A percentile compares a stretch with the other conserved stretches of the same genome.
phyloP scores from a whole-genome alignment of 1,140 invertebrate species.

The Drosophila sturtevanti region DNA sequence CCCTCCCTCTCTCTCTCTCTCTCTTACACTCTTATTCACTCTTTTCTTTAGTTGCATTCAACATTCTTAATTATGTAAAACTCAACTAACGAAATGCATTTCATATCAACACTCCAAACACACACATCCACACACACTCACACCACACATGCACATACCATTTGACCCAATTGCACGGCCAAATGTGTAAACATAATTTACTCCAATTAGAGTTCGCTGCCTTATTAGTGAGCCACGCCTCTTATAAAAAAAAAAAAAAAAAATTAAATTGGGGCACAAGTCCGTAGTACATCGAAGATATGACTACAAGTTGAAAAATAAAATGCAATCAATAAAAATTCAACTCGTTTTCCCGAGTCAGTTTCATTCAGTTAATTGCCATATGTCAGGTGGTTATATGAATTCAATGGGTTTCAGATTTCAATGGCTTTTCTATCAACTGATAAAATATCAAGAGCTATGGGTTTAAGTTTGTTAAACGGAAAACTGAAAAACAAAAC shows the following conservation, averaged over 20 bases:
- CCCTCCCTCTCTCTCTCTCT: neutral
- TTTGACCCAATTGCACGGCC: constrained; percentile 69
- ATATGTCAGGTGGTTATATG: constrained; percentile 35
- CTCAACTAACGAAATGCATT: constrained; percentile 54
- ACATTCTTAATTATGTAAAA: constrained; percentile 67
- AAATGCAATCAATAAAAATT: constrained; percentile 74
- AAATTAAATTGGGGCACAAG: constrained; percentile 57
- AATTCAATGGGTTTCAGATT: neutral
- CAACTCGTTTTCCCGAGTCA: constrained; percentile 11
- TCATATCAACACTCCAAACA: constrained; percentile 53
- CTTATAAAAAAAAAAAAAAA: neutral
- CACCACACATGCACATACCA: constrained; percentile 15
- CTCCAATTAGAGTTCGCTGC: constrained; percentile 68
- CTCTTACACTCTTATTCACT: no score
- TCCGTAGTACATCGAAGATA: constrained; percentile 51
- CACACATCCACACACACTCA: constrained; percentile 14
- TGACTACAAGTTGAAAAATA: constrained; percentile 24
- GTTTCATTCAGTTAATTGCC: constrained; percentile 32
- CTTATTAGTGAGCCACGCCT: constrained; percentile 30
- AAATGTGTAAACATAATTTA: constrained; percentile 80
- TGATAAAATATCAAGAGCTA: neutral
- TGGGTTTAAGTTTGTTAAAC: neutral
- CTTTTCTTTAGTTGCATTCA: neutral
- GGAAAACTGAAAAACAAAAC: neutral
- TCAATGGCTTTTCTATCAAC: neutral